Base-by-base conservation (phyloP, 2,888 invertebrate species). In the Monoplex corrugatus region DNA sequence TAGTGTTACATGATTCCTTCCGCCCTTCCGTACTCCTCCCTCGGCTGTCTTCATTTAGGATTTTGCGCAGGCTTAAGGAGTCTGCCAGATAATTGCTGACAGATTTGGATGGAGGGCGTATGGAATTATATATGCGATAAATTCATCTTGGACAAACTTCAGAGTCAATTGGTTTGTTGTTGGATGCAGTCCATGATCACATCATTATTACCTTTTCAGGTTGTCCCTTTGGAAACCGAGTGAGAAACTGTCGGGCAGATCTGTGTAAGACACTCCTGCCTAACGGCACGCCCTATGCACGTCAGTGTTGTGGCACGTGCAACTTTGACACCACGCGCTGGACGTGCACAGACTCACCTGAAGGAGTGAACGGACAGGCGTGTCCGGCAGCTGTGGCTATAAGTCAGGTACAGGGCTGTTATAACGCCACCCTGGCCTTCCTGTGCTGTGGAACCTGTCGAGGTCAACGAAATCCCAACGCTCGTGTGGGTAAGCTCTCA, bases 361-460 rank as follows among this genome's bases (percentile, higher is more conserved):
- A 35, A 16, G 88, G 88, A 19, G 88, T 88, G 43, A 44, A 68
- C 32, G 88, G 88, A 13, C 19, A 35, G 38, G 44, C 68, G 0
- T 88, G 88, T 38, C 6, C 10, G 16, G 43, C 44, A 32, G 88
- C 44, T 0, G 57, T 88, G 38, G 35, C 23, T n/a, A 40, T 6
- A 38, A 32, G 40, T n/a, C 82, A 68, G 40, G 88, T 88, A 63
- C 82, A 88, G 68, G 88, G 88, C 10, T 88, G 88, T 38, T 83
- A 88, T 83, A 88, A 88, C 83, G 63, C 72, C 8, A 88, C 88
- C 72, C 35, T 88, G 83, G 88, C 88, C 32, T 88, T 83, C 43
- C 0, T 35, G n/a, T 88, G 88, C 43, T 88, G 88, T 32, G 44
- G 13, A 6, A 57, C 82, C 16, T 88, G 88, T 35, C 57, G 45